Percentiles rank a stretch among this genome's conserved stretches.
These are phyloP conservation scores for Dolichotis patagonum DNA, from an alignment of 2,113 vertebrate species.

Conservation along the genomic window DNA sequence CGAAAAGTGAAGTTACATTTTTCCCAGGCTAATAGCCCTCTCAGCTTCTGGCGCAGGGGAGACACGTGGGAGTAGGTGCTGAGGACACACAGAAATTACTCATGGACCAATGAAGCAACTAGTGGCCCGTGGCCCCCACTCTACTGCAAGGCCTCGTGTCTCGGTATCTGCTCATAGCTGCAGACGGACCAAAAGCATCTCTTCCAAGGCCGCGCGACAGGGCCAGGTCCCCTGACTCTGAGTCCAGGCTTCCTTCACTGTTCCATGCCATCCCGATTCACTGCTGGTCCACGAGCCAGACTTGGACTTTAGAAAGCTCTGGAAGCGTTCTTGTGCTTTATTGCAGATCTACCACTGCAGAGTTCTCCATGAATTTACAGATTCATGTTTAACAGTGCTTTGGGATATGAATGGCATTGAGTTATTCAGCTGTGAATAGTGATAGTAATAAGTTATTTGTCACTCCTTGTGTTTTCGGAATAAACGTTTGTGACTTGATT, in stretches of 20 bases:
- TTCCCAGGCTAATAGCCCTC: not conserved
- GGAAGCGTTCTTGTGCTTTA: fast-evolving
- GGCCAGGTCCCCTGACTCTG: too few relatives aligned
- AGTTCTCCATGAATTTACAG: not conserved
- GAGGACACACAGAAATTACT: fast-evolving
- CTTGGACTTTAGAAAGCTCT: not conserved
- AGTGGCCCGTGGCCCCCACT: fast-evolving
- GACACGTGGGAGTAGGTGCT: fast-evolving
- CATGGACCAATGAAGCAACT: fast-evolving
- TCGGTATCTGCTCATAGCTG: not conserved
- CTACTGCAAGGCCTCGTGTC: too few relatives aligned
- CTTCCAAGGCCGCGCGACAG: fast-evolving
- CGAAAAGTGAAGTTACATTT: not conserved
- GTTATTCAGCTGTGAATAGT: not conserved
- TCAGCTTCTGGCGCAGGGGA: not conserved
- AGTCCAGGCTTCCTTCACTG: not conserved
- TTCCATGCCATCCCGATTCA: too few relatives aligned
- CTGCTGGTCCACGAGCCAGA: fast-evolving
- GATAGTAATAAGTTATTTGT: not conserved
- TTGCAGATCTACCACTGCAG: not conserved
- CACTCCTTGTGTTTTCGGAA: not conserved
- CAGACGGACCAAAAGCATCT: not conserved
- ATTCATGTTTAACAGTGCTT: not conserved
- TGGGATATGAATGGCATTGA: not conserved
- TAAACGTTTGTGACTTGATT: not conserved